These are phyloP conservation scores for Leiothrix lutea DNA, from an alignment of 2,113 vertebrate genomes.

Conservation along the genomic window DNA sequence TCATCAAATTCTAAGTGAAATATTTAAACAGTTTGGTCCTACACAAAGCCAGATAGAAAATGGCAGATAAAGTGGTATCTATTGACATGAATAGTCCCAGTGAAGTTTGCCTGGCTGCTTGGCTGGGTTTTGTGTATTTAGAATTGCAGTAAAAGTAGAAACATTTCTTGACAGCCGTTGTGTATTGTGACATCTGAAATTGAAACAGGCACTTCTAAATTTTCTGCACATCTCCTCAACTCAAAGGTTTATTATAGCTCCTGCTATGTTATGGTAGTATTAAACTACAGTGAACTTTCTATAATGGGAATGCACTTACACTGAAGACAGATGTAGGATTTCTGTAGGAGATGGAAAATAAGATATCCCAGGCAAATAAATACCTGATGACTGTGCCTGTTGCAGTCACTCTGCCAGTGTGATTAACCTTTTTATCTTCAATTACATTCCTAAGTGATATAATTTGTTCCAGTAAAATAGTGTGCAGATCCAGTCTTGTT, in stretches of 20 bases:
- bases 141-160: conserved; percentile 7
- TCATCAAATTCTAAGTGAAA: neutral
- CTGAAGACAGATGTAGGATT: neutral
- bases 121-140: conserved; percentile 18
- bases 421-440: conserved; percentile 45
- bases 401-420: neutral
- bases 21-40: neutral
- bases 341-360: neutral
- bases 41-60: neutral
- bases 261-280: neutral
- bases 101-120: neutral
- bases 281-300: conserved; percentile 5
- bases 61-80: neutral
- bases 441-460: conserved; percentile 4
- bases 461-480: conserved; percentile 31
- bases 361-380: neutral
- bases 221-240: neutral
- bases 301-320: neutral
- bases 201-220: neutral
- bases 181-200: neutral
- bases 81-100: neutral
- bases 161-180: neutral
- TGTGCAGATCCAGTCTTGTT: conserved; percentile 31
- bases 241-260: conserved; percentile 8
- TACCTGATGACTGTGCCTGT: neutral